Evolutionary conservation across 1,140 invertebrate genomes (phyloP).

Genomic region (Geopemphigus sp.): DNA sequence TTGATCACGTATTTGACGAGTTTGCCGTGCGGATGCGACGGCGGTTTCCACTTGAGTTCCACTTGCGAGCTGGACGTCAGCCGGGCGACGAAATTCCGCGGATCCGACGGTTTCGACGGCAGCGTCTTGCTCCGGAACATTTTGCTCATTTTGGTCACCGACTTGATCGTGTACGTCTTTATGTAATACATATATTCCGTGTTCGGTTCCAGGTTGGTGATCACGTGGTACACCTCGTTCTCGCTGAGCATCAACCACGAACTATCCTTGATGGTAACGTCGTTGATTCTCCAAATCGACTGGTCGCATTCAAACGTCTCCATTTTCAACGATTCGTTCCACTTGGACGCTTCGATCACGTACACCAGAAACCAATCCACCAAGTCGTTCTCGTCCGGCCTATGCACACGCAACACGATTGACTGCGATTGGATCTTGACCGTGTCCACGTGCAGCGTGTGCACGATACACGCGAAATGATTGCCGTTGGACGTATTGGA

Average conservation of each 20-base stretch:
- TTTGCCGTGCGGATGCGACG: slow-evolving; percentile 73
- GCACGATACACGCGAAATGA: slow-evolving; percentile 74
- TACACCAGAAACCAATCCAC: slow-evolving; percentile 77
- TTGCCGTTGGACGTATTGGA: slow-evolving; percentile 84
- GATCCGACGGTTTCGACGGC: slow-evolving; percentile 68
- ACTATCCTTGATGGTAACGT: slow-evolving; percentile 51
- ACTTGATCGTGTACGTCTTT: slow-evolving; percentile 75
- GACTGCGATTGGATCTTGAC: slow-evolving; percentile 1
- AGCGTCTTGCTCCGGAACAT: slow-evolving; percentile 77
- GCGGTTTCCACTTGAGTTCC: slow-evolving; percentile 73
- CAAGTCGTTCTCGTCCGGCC: slow-evolving; percentile 65
- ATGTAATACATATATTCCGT: slow-evolving; percentile 87
- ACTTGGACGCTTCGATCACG: slow-evolving; percentile 66
- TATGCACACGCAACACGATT: slow-evolving; percentile 36
- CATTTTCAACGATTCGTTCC: slow-evolving; percentile 76
- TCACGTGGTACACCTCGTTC: slow-evolving; percentile 15
- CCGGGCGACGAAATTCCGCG: slow-evolving; percentile 61
- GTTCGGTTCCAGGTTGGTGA: slow-evolving; percentile 70
- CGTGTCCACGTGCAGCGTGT: slow-evolving; percentile 50
- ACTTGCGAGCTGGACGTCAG: slow-evolving; percentile 64
- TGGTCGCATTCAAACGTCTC: slow-evolving; percentile 80
- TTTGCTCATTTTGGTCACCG: slow-evolving; percentile 68
- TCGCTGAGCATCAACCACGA: not conserved
- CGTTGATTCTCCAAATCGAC: slow-evolving; percentile 61
- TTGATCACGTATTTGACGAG: slow-evolving; percentile 77